These are phyloP conservation scores for Conus betulinus DNA, from an alignment of 1,140 invertebrate genomes.

Conservation along the genomic window DNA sequence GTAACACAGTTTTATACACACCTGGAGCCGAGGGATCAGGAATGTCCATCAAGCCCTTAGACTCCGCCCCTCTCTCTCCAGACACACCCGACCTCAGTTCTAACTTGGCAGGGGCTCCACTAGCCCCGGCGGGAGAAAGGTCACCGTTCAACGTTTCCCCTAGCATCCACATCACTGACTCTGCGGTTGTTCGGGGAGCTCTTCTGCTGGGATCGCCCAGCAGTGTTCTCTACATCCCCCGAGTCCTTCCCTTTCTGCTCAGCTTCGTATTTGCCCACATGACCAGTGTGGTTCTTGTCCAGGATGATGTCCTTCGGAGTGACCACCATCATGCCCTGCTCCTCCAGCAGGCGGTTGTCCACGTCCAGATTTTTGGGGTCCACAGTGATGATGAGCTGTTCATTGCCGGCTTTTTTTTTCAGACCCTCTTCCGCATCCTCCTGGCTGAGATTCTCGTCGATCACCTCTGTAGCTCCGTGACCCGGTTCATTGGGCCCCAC, in stretches of 20 bases:
- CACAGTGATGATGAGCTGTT: slow-evolving; percentile 56
- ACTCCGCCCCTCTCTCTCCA: slow-evolving; percentile 5
- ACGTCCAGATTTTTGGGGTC: slow-evolving; percentile 62
- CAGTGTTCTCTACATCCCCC: not conserved
- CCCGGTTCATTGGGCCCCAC: slow-evolving; percentile 62
- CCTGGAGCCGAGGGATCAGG: slow-evolving; percentile 27
- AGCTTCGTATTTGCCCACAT: slow-evolving; percentile 64
- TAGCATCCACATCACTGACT: not conserved
- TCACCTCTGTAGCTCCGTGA: slow-evolving; percentile 69
- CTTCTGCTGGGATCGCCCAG: not conserved
- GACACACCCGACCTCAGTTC: not conserved
- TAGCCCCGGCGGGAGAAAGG: not conserved
- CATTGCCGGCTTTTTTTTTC: slow-evolving; percentile 56
- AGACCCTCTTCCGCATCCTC: slow-evolving; percentile 62
- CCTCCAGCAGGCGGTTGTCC: slow-evolving; percentile 68
- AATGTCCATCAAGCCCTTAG: slow-evolving; percentile 15
- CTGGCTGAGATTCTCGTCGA: slow-evolving; percentile 72
- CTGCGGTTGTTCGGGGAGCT: not conserved
- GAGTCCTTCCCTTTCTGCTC: slow-evolving; percentile 57
- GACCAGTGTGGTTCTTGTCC: slow-evolving; percentile 56
- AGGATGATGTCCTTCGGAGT: slow-evolving; percentile 40
- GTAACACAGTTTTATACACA: slow-evolving; percentile 26
- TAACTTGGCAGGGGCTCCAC: not conserved
- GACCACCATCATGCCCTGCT: slow-evolving; percentile 60
- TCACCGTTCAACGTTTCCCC: not conserved